A percentile compares a stretch with the other conserved stretches of the same genome.
Evolutionary conservation across 2,113 vertebrate species (phyloP).

Genomic region (Hymenochirus boettgeri): DNA sequence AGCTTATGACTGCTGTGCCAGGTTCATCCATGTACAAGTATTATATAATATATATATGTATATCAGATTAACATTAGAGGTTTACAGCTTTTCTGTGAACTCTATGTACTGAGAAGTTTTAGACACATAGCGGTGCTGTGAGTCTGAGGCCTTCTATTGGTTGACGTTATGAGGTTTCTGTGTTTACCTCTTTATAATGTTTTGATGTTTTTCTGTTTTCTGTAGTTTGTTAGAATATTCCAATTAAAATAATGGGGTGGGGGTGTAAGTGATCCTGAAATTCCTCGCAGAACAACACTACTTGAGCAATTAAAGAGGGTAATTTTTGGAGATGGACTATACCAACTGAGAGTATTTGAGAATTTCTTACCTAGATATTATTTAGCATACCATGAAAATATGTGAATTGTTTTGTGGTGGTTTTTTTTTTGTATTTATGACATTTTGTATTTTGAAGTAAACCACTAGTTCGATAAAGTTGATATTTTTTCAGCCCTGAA

Average conservation of each 20-base stretch:
- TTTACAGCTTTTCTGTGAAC: background rate
- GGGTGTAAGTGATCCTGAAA: background rate
- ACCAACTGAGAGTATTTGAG: conserved; percentile 66
- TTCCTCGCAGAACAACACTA: conserved; percentile 39
- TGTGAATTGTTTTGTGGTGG: conserved; percentile 58
- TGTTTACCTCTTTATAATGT: conserved; percentile 5
- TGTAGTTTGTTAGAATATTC: conserved; percentile 10
- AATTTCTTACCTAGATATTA: conserved; percentile 82
- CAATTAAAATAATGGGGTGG: background rate
- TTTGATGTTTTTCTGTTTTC: conserved; percentile 6
- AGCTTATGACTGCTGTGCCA: conserved; percentile 51
- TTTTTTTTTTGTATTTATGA: conserved; percentile 71
- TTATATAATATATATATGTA: conserved; percentile 39
- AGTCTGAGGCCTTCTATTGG: background rate
- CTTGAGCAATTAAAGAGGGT: conserved; percentile 71
- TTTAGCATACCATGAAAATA: conserved; percentile 76
- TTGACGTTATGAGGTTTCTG: background rate
- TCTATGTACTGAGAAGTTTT: background rate
- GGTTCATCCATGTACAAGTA: conserved; percentile 24
- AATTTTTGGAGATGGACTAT: conserved; percentile 57
- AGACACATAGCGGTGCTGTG: background rate
- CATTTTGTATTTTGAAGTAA: conserved; percentile 64
- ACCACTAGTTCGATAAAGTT: conserved; percentile 58
- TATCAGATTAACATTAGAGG: conserved; percentile 12
- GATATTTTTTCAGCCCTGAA: background rate